phyloP scores from a whole-genome alignment of 1,140 invertebrate species.

The Laupala kohalensis region DNA sequence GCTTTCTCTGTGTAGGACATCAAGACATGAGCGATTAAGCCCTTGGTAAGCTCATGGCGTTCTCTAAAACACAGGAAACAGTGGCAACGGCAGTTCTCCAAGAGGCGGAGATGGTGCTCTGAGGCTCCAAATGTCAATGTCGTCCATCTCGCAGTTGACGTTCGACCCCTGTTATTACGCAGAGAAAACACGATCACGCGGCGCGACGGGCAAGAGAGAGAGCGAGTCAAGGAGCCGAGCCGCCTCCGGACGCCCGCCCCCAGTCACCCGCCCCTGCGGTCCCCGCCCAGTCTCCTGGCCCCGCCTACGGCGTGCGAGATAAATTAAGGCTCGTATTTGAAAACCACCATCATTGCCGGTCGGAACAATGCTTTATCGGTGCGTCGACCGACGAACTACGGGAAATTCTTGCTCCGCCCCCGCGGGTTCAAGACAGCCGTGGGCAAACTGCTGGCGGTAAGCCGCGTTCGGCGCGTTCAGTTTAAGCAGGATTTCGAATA shows the following conservation, averaged over 20 bases:
- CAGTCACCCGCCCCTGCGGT: too few species aligned
- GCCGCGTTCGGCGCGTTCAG: too few species aligned
- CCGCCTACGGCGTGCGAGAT: neutral
- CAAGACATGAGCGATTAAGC: too few species aligned
- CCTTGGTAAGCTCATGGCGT: too few species aligned
- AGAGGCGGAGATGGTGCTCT: too few species aligned
- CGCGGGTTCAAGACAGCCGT: neutral
- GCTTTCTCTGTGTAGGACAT: too few species aligned
- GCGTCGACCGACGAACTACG: neutral
- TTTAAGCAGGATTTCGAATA: too few species aligned
- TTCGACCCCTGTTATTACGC: neutral
- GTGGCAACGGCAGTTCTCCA: too few species aligned
- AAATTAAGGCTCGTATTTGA: neutral
- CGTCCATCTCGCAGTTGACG: neutral
- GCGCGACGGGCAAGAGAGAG: neutral
- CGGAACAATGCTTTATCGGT: neutral
- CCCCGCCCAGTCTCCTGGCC: too few species aligned
- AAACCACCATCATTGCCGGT: neutral
- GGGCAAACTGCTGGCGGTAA: neutral
- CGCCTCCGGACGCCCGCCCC: too few species aligned
- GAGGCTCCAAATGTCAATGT: neutral
- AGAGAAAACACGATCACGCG: too few species aligned
- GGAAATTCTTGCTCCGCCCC: neutral
- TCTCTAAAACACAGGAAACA: too few species aligned
- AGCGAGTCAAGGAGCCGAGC: neutral